Evolutionary conservation across 1,140 invertebrate species (phyloP), one percentile per base, ranked within the genome.

Genomic region (Drosophila kurseongensis): DNA sequence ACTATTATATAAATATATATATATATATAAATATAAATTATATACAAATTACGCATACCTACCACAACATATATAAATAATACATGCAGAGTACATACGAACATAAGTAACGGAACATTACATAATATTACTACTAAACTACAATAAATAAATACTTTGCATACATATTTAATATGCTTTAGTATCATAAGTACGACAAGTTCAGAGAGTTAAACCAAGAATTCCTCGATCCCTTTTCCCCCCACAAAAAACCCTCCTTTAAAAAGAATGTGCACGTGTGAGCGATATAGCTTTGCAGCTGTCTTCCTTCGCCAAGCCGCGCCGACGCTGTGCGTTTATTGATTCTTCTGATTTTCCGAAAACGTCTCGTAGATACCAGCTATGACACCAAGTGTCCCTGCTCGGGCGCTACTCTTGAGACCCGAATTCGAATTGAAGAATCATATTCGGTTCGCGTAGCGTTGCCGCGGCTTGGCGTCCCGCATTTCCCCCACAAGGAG

Each of bases 51-150:
- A 77, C 68, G 41, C 50, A 78, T 56, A 78, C 65, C 65, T 69
- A 71, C 67, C 67, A 71, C 68, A 69, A 32, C 67, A 69, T 71
- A 71, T 71, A 71, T 71, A 71, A 69, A 71, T 71, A 66, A 69
- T 63, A 78, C 62, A 66, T 66, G 67, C 73, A 67, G 59, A 78
- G 71, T 63, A 78, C 62, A 66, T 84, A 79, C 68, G 60, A 47
- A 79, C 60, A 84, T 88, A 86, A 88, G 83, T 80, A 86, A 88
- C 83, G 83, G 79, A 88, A 86, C 78, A 86, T 86, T 86, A 86
- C 83, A 86, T 79, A 79, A 88, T 72, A 86, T 82, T 83, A 88
- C 66, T 80, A 86, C 78, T 76, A 79, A 51, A 77, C 44, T 73
- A 66, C 42, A 58, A 71, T 78, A 71, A 83, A 73, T 60, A 41